Percentiles rank a stretch among this genome's conserved stretches.
Conservation (phyloP, 2,888 invertebrate species). For the Tipula vernalis region DNA sequence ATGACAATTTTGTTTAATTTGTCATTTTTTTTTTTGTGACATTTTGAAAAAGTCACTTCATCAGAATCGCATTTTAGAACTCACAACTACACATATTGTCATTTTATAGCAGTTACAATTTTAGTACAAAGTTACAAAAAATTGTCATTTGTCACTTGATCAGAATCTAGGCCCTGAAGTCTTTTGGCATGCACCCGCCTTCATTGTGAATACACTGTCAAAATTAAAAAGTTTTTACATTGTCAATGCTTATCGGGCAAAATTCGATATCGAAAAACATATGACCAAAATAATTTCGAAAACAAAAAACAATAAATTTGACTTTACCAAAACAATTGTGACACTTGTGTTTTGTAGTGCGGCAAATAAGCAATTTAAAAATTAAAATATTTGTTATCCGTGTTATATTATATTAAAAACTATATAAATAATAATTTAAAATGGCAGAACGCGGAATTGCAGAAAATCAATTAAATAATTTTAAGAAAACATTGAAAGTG, state of each 20-base stretch:
- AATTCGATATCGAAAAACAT: not conserved
- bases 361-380: not conserved
- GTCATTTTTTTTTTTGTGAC: too few relatives aligned
- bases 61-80: too few relatives aligned
- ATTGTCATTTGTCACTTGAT: too few relatives aligned
- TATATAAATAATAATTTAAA: conserved; percentile 6
- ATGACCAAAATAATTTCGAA: not conserved
- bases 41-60: too few relatives aligned
- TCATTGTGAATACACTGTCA: too few relatives aligned
- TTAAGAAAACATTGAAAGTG: conserved; percentile 48
- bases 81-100: too few relatives aligned
- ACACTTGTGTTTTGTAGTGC: not conserved
- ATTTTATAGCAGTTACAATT: too few relatives aligned
- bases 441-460: conserved; percentile 47
- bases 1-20: too few relatives aligned
- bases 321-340: not conserved
- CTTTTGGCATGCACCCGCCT: too few relatives aligned
- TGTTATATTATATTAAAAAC: not conserved
- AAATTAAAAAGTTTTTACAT: too few relatives aligned
- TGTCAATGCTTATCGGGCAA: not conserved
- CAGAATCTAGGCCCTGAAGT: too few relatives aligned
- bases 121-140: too few relatives aligned
- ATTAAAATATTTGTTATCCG: not conserved
- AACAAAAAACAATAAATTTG: not conserved
- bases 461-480: conserved; percentile 48